These are phyloP conservation scores for Muricea muricata DNA, from an alignment of 92 coral and sea anemone species.

Conservation along the genomic window DNA sequence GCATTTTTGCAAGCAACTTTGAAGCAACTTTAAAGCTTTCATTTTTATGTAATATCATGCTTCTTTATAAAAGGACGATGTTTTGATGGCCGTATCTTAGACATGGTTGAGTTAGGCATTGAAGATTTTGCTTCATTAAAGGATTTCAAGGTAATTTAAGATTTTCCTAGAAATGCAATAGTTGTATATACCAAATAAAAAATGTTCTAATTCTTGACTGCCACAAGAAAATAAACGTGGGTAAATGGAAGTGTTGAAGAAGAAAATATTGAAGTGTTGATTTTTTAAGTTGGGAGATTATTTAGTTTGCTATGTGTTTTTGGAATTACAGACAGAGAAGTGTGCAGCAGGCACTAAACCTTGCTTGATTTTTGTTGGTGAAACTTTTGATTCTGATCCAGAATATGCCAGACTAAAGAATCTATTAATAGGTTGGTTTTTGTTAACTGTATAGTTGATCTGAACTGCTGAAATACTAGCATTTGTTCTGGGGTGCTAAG, in stretches of 20 bases:
- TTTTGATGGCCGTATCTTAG: conserved; percentile 94
- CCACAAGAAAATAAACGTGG: no score
- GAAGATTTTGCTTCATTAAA: conserved; percentile 74
- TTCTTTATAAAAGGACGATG: conserved; percentile 94
- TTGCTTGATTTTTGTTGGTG: conserved; percentile 90
- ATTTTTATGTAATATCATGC: no score
- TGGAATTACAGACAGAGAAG: conserved; percentile 68
- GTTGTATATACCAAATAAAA: no score
- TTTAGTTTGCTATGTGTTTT: no score
- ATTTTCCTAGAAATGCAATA: no score
- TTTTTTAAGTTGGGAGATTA: no score
- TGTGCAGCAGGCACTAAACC: conserved; percentile 93
- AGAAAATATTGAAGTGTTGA: no score
- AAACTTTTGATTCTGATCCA: conserved; percentile 80
- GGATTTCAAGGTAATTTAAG: conserved; percentile 72
- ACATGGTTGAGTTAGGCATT: conserved; percentile 93
- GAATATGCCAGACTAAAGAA: conserved; percentile 85
- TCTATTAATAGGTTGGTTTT: conserved; percentile 74
- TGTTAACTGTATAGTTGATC: neutral
- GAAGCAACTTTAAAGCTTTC: neutral
- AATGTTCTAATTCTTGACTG: no score
- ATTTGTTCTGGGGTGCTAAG: no score
- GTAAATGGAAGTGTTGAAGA: no score
- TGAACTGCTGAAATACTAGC: no score
- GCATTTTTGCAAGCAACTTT: no score